Base-by-base conservation (phyloP, 2,797 vertebrate species). In the Enteromius trimaculatus region DNA sequence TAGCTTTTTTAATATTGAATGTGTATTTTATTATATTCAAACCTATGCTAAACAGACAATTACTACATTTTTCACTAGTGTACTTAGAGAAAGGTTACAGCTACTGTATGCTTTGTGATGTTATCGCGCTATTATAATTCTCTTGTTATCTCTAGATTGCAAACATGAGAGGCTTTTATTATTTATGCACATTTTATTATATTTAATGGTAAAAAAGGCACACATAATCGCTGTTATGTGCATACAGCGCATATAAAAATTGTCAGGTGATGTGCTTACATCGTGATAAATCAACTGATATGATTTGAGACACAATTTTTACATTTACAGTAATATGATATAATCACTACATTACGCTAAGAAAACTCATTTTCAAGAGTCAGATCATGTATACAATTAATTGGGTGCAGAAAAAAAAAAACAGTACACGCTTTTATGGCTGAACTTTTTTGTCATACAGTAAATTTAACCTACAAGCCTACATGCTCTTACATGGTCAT, bases 381-480 rank as follows among this genome's bases (percentile, higher is more conserved):
- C 14, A 26, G 34, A 26, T 58, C 49, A 17, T 2, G 53, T 17
- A 42, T n/a, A 3, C 10, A 6, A 37, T 37, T 17, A 34, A 34
- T 17, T 31, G 1, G 6, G 31, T 31, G 29, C 14, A 31, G 26
- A 17, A 6, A 6, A n/a, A 6, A n/a, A 23, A 39, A 76, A 76
- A 76, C 51, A 39, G 34, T 75, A 58, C 7, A 58, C n/a, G 21
- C 51, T n/a, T 58, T 55, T 37, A 55, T n/a, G 29, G 1, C 47
- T 31, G 21, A 17, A 60, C 21, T 29, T 42, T 77, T 44, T 31
- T 44, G 14, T 44, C 9, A 4, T 58, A 39, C 39, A 29, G 17
- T 44, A 21, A 66, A 53, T 47, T 62, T 62, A 77, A 42, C 8
- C 34, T 68, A 68, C 74, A 75, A 55, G 62, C 53, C 19, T 10